A percentile compares a stretch with the other conserved stretches of the same genome.
Conservation (phyloP, 2,888 invertebrate genomes). For the Acrobasis consociella region DNA sequence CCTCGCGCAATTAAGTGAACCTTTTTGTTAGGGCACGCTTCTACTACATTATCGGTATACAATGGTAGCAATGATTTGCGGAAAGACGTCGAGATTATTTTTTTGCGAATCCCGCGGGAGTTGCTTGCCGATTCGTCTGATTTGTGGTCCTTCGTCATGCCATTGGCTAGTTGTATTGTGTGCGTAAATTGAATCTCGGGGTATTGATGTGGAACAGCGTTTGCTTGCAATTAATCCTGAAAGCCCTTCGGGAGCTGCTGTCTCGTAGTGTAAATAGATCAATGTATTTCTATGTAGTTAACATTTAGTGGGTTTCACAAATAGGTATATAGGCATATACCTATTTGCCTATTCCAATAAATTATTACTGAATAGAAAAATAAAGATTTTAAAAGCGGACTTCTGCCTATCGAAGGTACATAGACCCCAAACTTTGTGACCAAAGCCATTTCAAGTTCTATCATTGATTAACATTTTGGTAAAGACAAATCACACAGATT, state of each 20-base stretch:
- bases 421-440: too few relatives aligned
- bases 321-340: too few relatives aligned
- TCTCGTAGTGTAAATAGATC: not conserved
- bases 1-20: slow-evolving; percentile 77
- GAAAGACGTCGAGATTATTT: slow-evolving; percentile 71
- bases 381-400: too few relatives aligned
- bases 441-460: too few relatives aligned
- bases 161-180: slow-evolving; percentile 59
- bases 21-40: slow-evolving; percentile 72
- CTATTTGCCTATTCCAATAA: too few relatives aligned
- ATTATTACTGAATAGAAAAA: too few relatives aligned
- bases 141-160: slow-evolving; percentile 68
- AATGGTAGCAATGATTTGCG: slow-evolving; percentile 79
- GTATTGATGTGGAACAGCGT: slow-evolving; percentile 27
- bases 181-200: slow-evolving; percentile 54
- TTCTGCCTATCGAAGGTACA: too few relatives aligned
- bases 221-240: slow-evolving; percentile 7
- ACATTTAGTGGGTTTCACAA: too few relatives aligned
- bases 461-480: too few relatives aligned
- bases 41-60: slow-evolving; percentile 77
- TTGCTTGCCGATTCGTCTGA: slow-evolving; percentile 56
- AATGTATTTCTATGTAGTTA: too few relatives aligned
- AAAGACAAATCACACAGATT: too few relatives aligned
- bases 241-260: not conserved
- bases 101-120: slow-evolving; percentile 53